Base-by-base conservation (phyloP, 2,797 vertebrate species). In the Sebastes flavidus region DNA sequence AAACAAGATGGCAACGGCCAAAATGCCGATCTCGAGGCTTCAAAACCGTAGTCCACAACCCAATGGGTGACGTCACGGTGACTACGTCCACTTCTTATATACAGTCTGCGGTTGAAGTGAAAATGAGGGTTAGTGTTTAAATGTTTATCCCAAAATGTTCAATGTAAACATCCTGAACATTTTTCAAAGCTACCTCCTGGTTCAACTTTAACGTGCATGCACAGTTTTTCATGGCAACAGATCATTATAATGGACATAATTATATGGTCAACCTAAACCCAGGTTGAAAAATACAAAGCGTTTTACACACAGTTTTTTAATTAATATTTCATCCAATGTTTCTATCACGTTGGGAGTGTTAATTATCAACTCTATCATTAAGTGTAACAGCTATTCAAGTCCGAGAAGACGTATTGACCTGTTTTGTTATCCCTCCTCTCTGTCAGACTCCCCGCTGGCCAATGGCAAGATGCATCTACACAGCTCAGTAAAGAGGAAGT, bases 401-500 rank as follows among this genome's bases (percentile, higher is more conserved):
- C 20, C 18, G 2, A 6, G 27, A 65, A 38, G 52, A 68, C 22
- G 25, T 14, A 52, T 55, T 80, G 52, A 89, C 60, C 46, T 69
- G 61, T 72, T 81, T 22, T 87, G 65, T 84, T 70, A 36, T 78
- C 52, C 34, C 34, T 66, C 22, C 25, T 77, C 24, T 69, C 13
- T 82, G 59, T 84, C 96, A 98, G 98, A 96, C 82, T 94, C 97
- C 25, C 87, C 97, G 71, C 91, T 98, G 80, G 93, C 96, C 85
- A 99, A 98, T 5, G 97, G 97, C 78, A 96, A 95, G 83, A 86
- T 97, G 81, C 97, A 95, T 87, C 93, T 97, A 59, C 97, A 97
- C 91, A 97, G 96, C 92, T 95, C 97, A 1, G 95, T 97, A 83
- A 99, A 99, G 94, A 94, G 97, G 91, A 99, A 99, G 93, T 90